A percentile compares a stretch with the other conserved stretches of the same genome.
These are phyloP conservation scores for Neostethus bicornis DNA, from an alignment of 2,797 vertebrate genomes.

Conservation along the genomic window DNA sequence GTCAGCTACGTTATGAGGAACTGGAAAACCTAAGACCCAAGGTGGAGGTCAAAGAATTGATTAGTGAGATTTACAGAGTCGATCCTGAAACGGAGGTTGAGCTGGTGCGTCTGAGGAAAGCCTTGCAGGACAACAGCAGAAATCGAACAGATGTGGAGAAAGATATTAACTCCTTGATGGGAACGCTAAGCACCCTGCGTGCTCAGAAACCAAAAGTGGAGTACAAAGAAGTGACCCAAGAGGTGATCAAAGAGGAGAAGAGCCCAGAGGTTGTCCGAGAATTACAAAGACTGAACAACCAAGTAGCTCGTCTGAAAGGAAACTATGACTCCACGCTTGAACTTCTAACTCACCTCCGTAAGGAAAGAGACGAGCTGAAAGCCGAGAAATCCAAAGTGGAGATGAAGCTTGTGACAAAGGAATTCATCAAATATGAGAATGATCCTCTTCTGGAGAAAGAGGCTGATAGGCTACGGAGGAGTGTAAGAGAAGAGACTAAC, in stretches of 20 bases:
- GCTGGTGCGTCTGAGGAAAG: conserved; percentile 81
- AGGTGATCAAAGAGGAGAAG: conserved; percentile 90
- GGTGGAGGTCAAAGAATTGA: conserved; percentile 87
- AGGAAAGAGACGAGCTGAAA: conserved; percentile 88
- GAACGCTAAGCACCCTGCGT: conserved; percentile 77
- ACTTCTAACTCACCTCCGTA: conserved; percentile 82
- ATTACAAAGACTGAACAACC: conserved; percentile 85
- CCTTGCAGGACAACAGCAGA: conserved; percentile 78
- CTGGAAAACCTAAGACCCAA: conserved; percentile 81
- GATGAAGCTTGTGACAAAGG: conserved; percentile 87
- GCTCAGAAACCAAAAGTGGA: conserved; percentile 90
- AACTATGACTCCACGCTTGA: conserved; percentile 79
- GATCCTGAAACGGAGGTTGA: conserved; percentile 88
- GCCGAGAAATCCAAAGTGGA: conserved; percentile 89
- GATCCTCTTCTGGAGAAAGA: conserved; percentile 93
- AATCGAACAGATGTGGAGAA: conserved; percentile 74
- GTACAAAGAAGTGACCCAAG: conserved; percentile 87
- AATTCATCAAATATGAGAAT: conserved; percentile 89
- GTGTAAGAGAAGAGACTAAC: conserved; percentile 84
- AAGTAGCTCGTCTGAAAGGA: conserved; percentile 84
- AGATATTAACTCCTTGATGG: conserved; percentile 72
- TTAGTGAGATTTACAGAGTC: conserved; percentile 88
- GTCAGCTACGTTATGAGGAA: conserved; percentile 73
- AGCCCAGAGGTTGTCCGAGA: conserved; percentile 91
- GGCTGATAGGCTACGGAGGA: conserved; percentile 84